phyloP scores from a whole-genome alignment of 2,888 invertebrate genomes.

The Furcula furcula region DNA sequence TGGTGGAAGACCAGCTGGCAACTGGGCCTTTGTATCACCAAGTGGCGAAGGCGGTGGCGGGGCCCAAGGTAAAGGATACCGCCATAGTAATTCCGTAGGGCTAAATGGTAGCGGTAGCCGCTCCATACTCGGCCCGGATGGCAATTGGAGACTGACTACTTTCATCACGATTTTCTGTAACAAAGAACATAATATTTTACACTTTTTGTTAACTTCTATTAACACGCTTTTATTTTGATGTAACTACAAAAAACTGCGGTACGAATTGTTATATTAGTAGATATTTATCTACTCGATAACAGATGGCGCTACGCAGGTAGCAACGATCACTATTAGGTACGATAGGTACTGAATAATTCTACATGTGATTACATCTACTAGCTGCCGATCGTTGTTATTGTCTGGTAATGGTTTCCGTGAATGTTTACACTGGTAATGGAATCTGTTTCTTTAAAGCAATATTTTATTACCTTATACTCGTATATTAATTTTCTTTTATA shows the following conservation, averaged over 20 bases:
- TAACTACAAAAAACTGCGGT: neutral
- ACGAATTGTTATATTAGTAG: constrained; percentile 5
- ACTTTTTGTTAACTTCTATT: neutral
- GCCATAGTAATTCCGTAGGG: constrained; percentile 92
- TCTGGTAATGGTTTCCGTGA: neutral
- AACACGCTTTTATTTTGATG: no score
- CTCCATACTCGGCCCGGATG: constrained; percentile 88
- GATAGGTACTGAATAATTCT: neutral
- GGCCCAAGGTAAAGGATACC: constrained; percentile 91
- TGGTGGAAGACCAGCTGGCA: constrained; percentile 90
- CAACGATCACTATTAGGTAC: no score
- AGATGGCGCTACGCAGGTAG: constrained; percentile 23
- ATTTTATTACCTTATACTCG: neutral
- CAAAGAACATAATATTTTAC: constrained; percentile 13
- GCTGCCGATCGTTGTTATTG: neutral
- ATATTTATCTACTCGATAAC: constrained; percentile 14
- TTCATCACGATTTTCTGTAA: constrained; percentile 81
- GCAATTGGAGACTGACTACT: constrained; percentile 86
- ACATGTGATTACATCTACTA: constrained; percentile 14
- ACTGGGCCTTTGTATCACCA: constrained; percentile 92
- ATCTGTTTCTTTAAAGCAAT: neutral
- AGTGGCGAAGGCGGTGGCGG: constrained; percentile 86
- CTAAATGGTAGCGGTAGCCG: constrained; percentile 91
- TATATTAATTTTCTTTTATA: neutral
- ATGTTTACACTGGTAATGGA: neutral